Evolutionary conservation across 2,888 invertebrate genomes (phyloP), one percentile per base, ranked within the genome.

Genomic region (Epistrophe eligans): DNA sequence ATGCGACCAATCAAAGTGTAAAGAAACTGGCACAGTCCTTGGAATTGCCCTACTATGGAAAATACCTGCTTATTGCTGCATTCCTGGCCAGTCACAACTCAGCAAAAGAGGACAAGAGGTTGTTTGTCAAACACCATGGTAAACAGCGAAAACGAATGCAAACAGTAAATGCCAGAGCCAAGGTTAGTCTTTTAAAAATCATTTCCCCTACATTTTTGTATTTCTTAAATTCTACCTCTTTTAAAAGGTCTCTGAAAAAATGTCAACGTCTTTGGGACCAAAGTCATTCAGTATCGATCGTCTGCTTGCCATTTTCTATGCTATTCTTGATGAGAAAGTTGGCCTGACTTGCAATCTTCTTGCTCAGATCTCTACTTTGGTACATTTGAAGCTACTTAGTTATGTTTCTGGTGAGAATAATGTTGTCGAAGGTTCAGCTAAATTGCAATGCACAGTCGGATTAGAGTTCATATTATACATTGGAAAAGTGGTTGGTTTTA

Each of bases 41-140:
- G 43, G 97, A 97, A 90, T 91, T 99, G 5, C 98, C 98, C 0
- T 98, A 95, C 91, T 98, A 97, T 92, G 97, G 97, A 0, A 98
- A 98, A 92, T 98, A 95, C 92, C 94, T 99, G 45, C 93, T 99
- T 4, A 97, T 99, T 35, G 97, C 98, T 9, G 97, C 98, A 0
- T 99, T 97, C 91, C 93, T 99, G 83, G 98, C 98, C 0, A 98
- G 98, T 43, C 97, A 98, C 92, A 98, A 98, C 92, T 97, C 98
- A 1, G 95, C 96, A 0, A 97, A 97, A 89, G 96, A 97, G 89
- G 99, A 99, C 91, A 97, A 96, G 90, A 94, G 97, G 62, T 93
- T 98, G 58, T 98, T 98, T 91, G 95, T 97, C 92, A 98, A 98
- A 93, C 93, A 95, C 89, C 96, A 96, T 89, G 96, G 95, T 0